Evolutionary conservation across 1,140 invertebrate species (phyloP).

Genomic region (Cataglyphis hispanica): DNA sequence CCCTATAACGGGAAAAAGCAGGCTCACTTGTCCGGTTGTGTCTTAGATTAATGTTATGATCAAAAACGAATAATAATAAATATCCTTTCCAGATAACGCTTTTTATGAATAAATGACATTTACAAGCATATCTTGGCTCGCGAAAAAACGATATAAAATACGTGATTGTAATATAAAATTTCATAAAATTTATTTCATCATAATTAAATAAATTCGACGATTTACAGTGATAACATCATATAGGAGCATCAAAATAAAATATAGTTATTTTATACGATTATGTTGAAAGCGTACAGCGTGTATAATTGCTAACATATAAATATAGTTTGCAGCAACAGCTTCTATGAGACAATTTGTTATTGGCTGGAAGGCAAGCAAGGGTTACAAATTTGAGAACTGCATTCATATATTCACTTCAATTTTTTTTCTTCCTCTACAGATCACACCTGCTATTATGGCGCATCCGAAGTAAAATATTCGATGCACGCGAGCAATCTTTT

Average conservation of each 20-base stretch:
- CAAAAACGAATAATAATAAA: neutral
- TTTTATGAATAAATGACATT: neutral
- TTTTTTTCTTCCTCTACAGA: conserved; percentile 4
- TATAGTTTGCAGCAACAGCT: neutral
- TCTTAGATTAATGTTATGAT: neutral
- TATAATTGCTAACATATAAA: neutral
- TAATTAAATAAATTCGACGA: no score
- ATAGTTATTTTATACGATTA: neutral
- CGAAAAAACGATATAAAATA: neutral
- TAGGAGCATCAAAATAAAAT: neutral
- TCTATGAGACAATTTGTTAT: neutral
- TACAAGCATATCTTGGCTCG: neutral
- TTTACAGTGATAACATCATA: neutral
- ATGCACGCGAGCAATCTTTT: conserved; percentile 66
- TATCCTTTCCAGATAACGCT: conserved; percentile 11
- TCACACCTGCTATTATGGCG: conserved; percentile 58
- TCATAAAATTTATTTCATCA: neutral
- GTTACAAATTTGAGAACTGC: conserved; percentile 49
- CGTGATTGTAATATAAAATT: neutral
- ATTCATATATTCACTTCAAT: neutral
- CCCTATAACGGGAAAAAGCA: conserved; percentile 10
- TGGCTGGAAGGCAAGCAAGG: neutral
- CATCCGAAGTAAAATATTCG: neutral
- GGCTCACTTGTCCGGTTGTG: neutral
- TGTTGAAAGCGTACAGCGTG: neutral